A percentile compares a stretch with the other conserved stretches of the same genome.
These are phyloP conservation scores for Cecropterus lyciades DNA, from an alignment of 1,140 invertebrate species.

Conservation along the genomic window DNA sequence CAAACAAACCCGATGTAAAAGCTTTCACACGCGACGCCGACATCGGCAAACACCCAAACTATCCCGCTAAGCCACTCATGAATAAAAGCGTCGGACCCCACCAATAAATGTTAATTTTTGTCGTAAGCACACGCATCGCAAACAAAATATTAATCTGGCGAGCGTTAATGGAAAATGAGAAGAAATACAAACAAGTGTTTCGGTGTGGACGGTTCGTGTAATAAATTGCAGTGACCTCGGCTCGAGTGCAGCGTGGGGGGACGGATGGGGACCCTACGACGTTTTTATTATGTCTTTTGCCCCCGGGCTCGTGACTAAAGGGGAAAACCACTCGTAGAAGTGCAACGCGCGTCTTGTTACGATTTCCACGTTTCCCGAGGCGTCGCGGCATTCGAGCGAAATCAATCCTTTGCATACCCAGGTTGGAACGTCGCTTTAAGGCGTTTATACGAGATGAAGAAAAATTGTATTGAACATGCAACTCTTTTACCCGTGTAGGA, in stretches of 20 bases:
- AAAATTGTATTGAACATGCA: too few relatives aligned
- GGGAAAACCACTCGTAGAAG: slow-evolving; percentile 65
- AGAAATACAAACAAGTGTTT: slow-evolving; percentile 73
- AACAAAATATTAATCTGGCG: slow-evolving; percentile 80
- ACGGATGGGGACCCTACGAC: slow-evolving; percentile 46
- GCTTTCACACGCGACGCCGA: slow-evolving; percentile 77
- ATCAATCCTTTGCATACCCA: slow-evolving; percentile 56
- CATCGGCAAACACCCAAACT: slow-evolving; percentile 76
- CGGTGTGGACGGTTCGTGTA: slow-evolving; percentile 53
- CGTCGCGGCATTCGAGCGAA: slow-evolving; percentile 38
- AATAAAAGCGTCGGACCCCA: slow-evolving; percentile 79
- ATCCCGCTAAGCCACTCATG: slow-evolving; percentile 78
- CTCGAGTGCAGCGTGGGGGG: slow-evolving; percentile 60
- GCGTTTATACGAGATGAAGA: slow-evolving; percentile 41
- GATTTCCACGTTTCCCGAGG: slow-evolving; percentile 47
- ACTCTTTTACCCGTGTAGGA: too few relatives aligned
- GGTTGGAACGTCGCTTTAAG: slow-evolving; percentile 13
- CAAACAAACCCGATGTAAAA: slow-evolving; percentile 74
- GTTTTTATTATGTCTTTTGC: slow-evolving; percentile 65
- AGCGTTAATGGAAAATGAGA: slow-evolving; percentile 79
- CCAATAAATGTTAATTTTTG: slow-evolving; percentile 81
- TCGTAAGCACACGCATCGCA: slow-evolving; percentile 71
- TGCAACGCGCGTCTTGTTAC: slow-evolving; percentile 46
- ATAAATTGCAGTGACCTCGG: slow-evolving; percentile 74
- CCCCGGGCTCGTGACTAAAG: slow-evolving; percentile 59